Base-by-base conservation (phyloP, 2,113 vertebrate genomes). In the Corythornis vintsioides region DNA sequence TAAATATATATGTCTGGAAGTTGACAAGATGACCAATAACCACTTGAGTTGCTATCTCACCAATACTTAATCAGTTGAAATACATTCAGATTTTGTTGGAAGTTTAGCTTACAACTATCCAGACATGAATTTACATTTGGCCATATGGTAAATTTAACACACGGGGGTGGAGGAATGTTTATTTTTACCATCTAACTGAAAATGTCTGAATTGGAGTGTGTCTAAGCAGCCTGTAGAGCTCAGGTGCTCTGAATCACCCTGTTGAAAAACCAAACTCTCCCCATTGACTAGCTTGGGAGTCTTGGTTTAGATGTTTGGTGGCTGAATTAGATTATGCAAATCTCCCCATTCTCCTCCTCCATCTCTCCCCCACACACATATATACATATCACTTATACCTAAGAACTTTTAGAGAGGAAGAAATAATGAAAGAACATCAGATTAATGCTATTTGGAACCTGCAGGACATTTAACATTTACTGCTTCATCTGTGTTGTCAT, bases 201-300 rank as follows among this genome's bases (percentile, higher is more conserved):
- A 83, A 70, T 65, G 6, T 63, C 64, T 93, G n/a, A 69, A 64
- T 69, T 57, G 50, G 73, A 61, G 45, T 48, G 28, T 76, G 14
- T 83, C 16, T 35, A 88, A 73, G 59, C 71, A 76, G 71, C 45
- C 38, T 52, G 35, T 47, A 43, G 13, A 57, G 63, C 50, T 82
- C 74, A 94, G 61, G 55, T 87, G 40, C 48, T 92, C 79, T 90
- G 88, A 92, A 88, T 83, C 79, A 92, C 42, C 33, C 21, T 42
- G 16, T 26, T 10, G 0, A 80, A 88, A 42, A 80, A 88, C 15
- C 55, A 88, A 1, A 69, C 50, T 66, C 53, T 65, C 28, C 72
- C 45, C 28, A 86, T 25, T 93, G 88, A 91, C 45, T 88, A 8
- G 31, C 79, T 70, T 55, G 50, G 25, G 67, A 92, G 35, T 29